Evolutionary conservation across 1,140 invertebrate genomes (phyloP).

Genomic region (Formica exsecta): DNA sequence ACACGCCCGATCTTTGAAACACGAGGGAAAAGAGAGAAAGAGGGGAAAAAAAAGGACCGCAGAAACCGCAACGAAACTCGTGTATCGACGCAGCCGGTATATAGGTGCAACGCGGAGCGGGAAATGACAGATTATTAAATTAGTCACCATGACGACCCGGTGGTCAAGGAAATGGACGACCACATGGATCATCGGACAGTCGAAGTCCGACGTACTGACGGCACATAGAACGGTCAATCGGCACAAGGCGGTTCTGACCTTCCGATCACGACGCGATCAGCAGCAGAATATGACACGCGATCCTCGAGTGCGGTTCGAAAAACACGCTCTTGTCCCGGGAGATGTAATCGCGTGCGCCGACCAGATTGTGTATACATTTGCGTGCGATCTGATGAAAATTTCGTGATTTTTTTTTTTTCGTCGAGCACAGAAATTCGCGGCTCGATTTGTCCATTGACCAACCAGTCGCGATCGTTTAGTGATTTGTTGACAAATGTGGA

Average conservation of each 20-base stretch:
- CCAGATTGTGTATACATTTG: neutral
- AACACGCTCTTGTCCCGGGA: slow-evolving; percentile 16
- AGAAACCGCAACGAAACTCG: neutral
- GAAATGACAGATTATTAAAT: slow-evolving; percentile 78
- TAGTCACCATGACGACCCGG: slow-evolving; percentile 80
- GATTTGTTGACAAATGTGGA: neutral
- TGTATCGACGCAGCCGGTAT: neutral
- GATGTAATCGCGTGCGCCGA: slow-evolving; percentile 3
- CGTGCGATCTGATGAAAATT: neutral
- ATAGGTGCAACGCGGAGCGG: slow-evolving; percentile 31
- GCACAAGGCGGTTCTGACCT: neutral
- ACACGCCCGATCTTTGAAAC: no score
- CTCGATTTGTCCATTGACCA: neutral
- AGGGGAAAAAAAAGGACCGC: neutral
- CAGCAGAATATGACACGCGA: neutral
- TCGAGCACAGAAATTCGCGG: neutral
- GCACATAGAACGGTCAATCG: slow-evolving; percentile 45
- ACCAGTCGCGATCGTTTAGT: neutral
- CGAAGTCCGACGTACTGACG: slow-evolving; percentile 62
- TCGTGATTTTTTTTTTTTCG: neutral
- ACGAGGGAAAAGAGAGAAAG: neutral
- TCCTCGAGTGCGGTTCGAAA: neutral
- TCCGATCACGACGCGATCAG: neutral
- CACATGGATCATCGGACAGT: slow-evolving; percentile 64
- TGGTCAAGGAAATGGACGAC: slow-evolving; percentile 76